Percentiles rank a stretch among this genome's conserved stretches.
These are phyloP conservation scores for Corythoichthys intestinalis DNA, from an alignment of 2,113 vertebrate species.

Conservation along the genomic window DNA sequence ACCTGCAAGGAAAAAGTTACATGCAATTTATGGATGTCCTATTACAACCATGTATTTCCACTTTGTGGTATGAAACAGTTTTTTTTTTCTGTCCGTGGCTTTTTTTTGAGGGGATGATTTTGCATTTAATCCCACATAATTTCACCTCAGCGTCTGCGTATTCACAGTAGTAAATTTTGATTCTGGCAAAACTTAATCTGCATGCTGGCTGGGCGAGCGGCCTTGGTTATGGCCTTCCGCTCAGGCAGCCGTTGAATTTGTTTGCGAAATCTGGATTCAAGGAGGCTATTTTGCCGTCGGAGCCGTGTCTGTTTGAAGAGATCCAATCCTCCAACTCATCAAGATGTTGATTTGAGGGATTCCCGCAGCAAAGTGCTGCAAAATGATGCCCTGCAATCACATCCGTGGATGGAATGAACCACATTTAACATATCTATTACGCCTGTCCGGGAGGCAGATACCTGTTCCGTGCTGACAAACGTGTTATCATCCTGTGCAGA, in stretches of 20 bases:
- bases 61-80: not conserved
- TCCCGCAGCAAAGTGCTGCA: not conserved
- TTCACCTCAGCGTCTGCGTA: not conserved
- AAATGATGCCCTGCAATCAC: not conserved
- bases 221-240: not conserved
- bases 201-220: not conserved
- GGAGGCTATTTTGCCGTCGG: not conserved
- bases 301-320: not conserved
- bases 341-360: constrained; percentile 7
- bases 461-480: not conserved
- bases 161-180: not conserved
- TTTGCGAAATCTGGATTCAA: not conserved
- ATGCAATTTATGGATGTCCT: too few relatives aligned
- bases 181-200: not conserved
- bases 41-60: not conserved
- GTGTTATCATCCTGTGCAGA: not conserved
- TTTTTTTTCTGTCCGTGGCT: not conserved
- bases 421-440: not conserved
- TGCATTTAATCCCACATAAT: not conserved
- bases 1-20: too few relatives aligned
- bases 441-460: not conserved
- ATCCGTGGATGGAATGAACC: not conserved
- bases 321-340: constrained; percentile 1
- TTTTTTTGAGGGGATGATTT: not conserved
- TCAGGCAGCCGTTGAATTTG: not conserved